A percentile compares a stretch with the other conserved stretches of the same genome.
These are phyloP conservation scores for Ceyx melanurus DNA, from an alignment of 2,113 vertebrate species.

Conservation along the genomic window DNA sequence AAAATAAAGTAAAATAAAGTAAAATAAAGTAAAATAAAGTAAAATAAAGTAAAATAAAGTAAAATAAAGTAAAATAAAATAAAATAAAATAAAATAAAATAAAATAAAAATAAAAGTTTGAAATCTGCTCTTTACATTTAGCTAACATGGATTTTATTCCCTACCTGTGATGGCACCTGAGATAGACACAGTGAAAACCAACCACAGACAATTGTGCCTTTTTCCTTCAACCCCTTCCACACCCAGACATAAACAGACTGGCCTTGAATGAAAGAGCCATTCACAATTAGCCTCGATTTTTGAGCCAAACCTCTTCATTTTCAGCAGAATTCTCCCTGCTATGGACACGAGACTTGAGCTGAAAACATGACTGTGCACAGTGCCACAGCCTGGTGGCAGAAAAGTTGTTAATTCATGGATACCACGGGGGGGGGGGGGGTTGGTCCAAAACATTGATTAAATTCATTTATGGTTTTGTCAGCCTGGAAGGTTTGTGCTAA, in stretches of 20 bases:
- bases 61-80: no score
- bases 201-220: background rate
- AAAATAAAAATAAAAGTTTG: background rate
- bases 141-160: background rate
- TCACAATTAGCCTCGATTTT: background rate
- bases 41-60: no score
- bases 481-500: background rate
- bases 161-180: background rate
- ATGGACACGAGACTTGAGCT: background rate
- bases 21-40: no score
- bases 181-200: accelerated
- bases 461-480: background rate
- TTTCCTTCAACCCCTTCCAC: background rate
- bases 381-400: background rate
- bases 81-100: no score
- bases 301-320: background rate
- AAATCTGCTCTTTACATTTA: background rate
- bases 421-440: background rate
- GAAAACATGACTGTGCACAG: background rate
- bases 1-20: no score
- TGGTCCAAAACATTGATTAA: background rate
- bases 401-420: background rate
- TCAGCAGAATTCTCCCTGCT: background rate
- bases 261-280: background rate
- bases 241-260: background rate